Base-by-base conservation (phyloP, 2,113 vertebrate genomes). In the Apteryx mantelli region DNA sequence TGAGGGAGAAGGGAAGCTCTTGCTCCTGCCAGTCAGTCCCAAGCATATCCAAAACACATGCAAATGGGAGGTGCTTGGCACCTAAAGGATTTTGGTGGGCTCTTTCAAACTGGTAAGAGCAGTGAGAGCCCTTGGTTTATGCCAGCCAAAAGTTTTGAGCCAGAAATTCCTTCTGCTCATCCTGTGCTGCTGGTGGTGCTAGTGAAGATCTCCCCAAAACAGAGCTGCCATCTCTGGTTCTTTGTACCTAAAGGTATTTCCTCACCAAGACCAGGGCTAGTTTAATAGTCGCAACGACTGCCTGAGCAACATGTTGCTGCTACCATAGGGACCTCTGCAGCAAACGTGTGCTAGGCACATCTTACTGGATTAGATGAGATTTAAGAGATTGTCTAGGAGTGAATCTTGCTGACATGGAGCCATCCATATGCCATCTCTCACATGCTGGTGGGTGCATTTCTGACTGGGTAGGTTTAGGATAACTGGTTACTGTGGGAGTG, bases 341-440 rank as follows among this genome's bases (percentile, higher is more conserved):
- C 42, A 77, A 42, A 26, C 0, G 0, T 30, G 58, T 3, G 1
- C 36, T 56, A 48, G 24, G 40, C n/a, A 30, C 3, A 2, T 21
- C 6, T 48, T 76, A 18, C 42, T 77, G 53, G 50, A 13, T 21
- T 24, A 56, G 68, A 4, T 46, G 68, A 60, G 13, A 19, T 26
- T 58, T 77, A 18, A 34, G 34, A 56, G 0, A 2, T 13, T 36
- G 4, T 48, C 18, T 42, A 40, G 17, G 48, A 65, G 56, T 52
- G 60, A 0, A 1, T 32, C 50, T 84, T 38, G 15, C 4, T 48
- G 44, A 15, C 34, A 21, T 2, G 3, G 60, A 84, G 55, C 32
- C 21, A 22, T 50, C 69, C 0, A 0, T 0, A 0, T 60, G 50
- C 75, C 46, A 53, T 8, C 20, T 71, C 48, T 81, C 13, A 0